Base-by-base conservation (phyloP, 2,797 vertebrate species). In the Taenioides sp. region DNA sequence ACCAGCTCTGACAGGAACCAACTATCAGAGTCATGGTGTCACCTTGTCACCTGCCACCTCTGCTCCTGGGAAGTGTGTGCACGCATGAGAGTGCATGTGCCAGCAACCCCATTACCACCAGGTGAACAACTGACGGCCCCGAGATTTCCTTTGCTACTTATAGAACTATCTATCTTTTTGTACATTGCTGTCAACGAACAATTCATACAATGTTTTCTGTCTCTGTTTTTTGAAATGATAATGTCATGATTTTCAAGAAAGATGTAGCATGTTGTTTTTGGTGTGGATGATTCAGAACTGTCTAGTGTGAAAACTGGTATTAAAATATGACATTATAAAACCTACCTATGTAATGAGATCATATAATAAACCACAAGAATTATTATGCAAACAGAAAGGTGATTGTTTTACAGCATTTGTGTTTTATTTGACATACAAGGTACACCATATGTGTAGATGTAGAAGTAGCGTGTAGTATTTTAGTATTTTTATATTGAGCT, bases 1-100 rank as follows among this genome's bases (percentile, higher is more conserved):
- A 85, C 87, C 84, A 79, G 76, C 83, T 80, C 72, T 86, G 83
- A 90, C 84, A 89, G 84, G 79, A 83, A 84, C 75, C 82, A 83
- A 84, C 75, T 90, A 90, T 90, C 86, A 84, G 74, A 82, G 84
- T 84, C 72, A 74, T 62, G 66, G 80, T 82, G 77, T 87, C 89
- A 91, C 85, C 76, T 80, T 87, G 84, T 88, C 89, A 89, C 79
- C 75, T 86, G 75, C 80, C 78, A 80, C 74, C 77, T 72, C 81
- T 80, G 68, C 77, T 78, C 73, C 57, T 62, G 78, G 75, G 76
- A 11, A 0, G 34, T 50, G 71, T 70, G 60, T 52, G 62, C 67
- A 65, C 73, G 67, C 70, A 52, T 66, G 18, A 47, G 59, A 37
- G 74, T 67, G 49, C 59, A 55, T 52, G 58, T 60, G 69, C 68